phyloP scores from a whole-genome alignment of 2,797 vertebrate species.

The Holocentrus rufus region DNA sequence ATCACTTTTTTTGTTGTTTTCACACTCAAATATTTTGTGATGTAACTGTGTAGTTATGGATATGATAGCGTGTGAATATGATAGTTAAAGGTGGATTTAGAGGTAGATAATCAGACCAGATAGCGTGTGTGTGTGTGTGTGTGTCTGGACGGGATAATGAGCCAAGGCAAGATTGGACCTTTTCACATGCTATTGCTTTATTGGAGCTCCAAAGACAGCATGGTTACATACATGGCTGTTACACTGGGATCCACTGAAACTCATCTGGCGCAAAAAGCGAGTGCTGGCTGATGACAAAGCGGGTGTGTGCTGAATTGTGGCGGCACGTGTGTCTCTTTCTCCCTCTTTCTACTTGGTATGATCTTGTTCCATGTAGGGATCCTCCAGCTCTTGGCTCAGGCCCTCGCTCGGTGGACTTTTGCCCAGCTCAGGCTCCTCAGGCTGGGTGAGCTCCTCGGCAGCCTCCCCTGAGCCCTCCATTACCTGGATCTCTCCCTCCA shows the following conservation, averaged over 20 bases:
- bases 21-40: neutral
- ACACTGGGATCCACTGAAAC: neutral
- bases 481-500: conserved; percentile 53
- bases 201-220: conserved; percentile 62
- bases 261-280: conserved; percentile 29
- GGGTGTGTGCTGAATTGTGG: conserved; percentile 12
- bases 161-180: conserved; percentile 1
- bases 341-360: conserved; percentile 44
- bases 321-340: neutral
- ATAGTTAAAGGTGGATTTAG: neutral
- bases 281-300: conserved; percentile 11
- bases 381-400: conserved; percentile 58
- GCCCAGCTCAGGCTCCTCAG: conserved; percentile 44
- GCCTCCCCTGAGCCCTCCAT: conserved; percentile 32
- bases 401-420: conserved; percentile 37
- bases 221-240: conserved; percentile 8
- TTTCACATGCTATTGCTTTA: conserved; percentile 67
- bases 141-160: conserved; percentile 1
- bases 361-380: conserved; percentile 47
- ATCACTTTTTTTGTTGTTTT: conserved; percentile 29
- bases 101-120: neutral
- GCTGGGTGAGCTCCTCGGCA: conserved; percentile 40
- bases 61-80: neutral
- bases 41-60: conserved; percentile 9
- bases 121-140: neutral